Percentiles rank a stretch among this genome's conserved stretches.
These are phyloP conservation scores for Hoplodrina blanda DNA, from an alignment of 2,888 invertebrate genomes.

Conservation along the genomic window DNA sequence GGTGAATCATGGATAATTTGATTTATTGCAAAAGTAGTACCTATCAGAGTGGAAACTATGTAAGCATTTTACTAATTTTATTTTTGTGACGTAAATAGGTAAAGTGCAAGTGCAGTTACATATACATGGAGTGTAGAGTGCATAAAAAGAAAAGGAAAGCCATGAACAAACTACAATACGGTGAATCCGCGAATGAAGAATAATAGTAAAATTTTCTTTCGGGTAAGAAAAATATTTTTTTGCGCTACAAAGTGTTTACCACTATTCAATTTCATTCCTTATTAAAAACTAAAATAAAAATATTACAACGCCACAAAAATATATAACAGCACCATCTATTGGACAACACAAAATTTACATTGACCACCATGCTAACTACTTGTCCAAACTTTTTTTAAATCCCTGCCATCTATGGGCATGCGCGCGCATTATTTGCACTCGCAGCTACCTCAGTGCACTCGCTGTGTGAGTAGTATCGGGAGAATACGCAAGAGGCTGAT, in stretches of 20 bases:
- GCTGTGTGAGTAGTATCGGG: constrained; percentile 58
- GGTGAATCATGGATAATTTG: not conserved
- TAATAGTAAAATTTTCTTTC: not conserved
- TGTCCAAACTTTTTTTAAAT: constrained; percentile 63
- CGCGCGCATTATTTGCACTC: constrained; percentile 75
- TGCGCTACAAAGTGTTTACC: not conserved
- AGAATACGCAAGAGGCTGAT: constrained; percentile 70
- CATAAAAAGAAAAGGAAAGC: not conserved
- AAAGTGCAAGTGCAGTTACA: not conserved
- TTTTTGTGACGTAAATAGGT: not conserved
- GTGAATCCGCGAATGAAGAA: not conserved
- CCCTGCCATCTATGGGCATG: constrained; percentile 87
- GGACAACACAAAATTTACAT: constrained; percentile 69
- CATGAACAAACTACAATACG: not conserved
- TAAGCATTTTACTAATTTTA: not conserved
- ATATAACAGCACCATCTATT: constrained; percentile 78
- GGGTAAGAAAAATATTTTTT: not conserved
- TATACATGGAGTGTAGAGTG: not conserved
- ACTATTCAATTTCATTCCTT: not conserved
- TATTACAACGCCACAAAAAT: not conserved
- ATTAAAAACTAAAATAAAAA: not conserved
- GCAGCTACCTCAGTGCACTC: constrained; percentile 50
- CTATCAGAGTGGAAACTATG: not conserved
- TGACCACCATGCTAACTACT: constrained; percentile 53
- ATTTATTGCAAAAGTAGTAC: too few species aligned